phyloP scores from a whole-genome alignment of 2,797 vertebrate genomes.

The Hydrolagus colliei region DNA sequence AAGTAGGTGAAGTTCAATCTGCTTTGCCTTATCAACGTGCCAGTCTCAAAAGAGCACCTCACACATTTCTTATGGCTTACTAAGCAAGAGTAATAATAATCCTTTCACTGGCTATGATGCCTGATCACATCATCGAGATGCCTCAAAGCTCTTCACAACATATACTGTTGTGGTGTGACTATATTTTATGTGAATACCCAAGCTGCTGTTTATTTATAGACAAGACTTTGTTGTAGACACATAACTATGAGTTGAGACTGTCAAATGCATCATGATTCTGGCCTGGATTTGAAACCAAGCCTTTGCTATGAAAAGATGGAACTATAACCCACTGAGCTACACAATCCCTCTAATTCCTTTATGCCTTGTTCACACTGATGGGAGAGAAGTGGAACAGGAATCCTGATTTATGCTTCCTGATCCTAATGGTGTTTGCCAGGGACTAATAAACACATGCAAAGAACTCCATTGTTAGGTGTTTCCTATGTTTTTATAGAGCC shows the following conservation, averaged over 20 bases:
- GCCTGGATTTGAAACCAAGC: background rate
- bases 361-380: background rate
- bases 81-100: too few relatives aligned
- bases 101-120: too few relatives aligned
- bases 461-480: too few relatives aligned
- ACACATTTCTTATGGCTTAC: too few relatives aligned
- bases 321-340: background rate
- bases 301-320: conserved; percentile 5
- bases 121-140: too few relatives aligned
- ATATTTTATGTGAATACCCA: background rate
- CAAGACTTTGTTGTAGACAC: conserved; percentile 1
- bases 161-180: too few relatives aligned
- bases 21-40: background rate
- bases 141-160: too few relatives aligned
- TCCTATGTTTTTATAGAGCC: too few relatives aligned
- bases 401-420: too few relatives aligned
- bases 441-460: too few relatives aligned
- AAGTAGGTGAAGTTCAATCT: background rate
- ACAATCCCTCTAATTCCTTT: background rate
- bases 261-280: background rate
- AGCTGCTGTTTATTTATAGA: conserved; percentile 14
- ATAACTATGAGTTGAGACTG: conserved; percentile 13
- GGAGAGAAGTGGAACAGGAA: too few relatives aligned
- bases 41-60: background rate
- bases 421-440: too few relatives aligned